Conservation (phyloP, 2,888 invertebrate species). For the Acronicta leporina region DNA sequence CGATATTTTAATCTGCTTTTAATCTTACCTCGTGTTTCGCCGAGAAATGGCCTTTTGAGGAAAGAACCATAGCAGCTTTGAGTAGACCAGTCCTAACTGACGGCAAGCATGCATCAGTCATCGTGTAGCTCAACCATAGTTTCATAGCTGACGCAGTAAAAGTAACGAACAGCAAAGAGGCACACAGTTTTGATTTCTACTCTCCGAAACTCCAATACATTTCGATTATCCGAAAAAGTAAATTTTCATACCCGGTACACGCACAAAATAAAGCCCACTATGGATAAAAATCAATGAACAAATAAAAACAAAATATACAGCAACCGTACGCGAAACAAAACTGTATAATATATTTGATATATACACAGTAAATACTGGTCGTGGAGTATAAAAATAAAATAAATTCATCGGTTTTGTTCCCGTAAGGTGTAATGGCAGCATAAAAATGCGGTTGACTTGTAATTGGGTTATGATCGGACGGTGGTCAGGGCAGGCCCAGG, state of each 20-base stretch:
- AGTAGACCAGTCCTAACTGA: too few species aligned
- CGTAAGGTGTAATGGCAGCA: slow-evolving; percentile 65
- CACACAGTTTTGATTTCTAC: neutral
- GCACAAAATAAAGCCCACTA: slow-evolving; percentile 11
- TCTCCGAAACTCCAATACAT: neutral
- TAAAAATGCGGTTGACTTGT: slow-evolving; percentile 75
- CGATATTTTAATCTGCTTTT: too few species aligned
- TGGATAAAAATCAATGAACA: slow-evolving; percentile 32
- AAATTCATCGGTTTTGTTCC: slow-evolving; percentile 63
- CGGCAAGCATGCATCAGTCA: too few species aligned
- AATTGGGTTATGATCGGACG: slow-evolving; percentile 77
- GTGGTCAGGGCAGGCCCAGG: slow-evolving; percentile 58
- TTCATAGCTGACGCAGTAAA: too few species aligned
- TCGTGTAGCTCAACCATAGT: too few species aligned
- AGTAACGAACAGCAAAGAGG: neutral
- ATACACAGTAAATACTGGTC: slow-evolving; percentile 51
- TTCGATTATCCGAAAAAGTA: neutral
- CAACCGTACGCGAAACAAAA: slow-evolving; percentile 20
- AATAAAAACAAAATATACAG: slow-evolving; percentile 22
- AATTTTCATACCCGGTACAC: neutral
- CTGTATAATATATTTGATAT: slow-evolving; percentile 49
- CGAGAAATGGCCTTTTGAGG: too few species aligned
- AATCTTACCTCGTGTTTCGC: too few species aligned
- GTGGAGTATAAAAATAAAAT: slow-evolving; percentile 57
- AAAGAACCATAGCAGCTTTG: too few species aligned